Evolutionary conservation across 2,797 vertebrate genomes (phyloP).

Genomic region (Parambassis ranga): DNA sequence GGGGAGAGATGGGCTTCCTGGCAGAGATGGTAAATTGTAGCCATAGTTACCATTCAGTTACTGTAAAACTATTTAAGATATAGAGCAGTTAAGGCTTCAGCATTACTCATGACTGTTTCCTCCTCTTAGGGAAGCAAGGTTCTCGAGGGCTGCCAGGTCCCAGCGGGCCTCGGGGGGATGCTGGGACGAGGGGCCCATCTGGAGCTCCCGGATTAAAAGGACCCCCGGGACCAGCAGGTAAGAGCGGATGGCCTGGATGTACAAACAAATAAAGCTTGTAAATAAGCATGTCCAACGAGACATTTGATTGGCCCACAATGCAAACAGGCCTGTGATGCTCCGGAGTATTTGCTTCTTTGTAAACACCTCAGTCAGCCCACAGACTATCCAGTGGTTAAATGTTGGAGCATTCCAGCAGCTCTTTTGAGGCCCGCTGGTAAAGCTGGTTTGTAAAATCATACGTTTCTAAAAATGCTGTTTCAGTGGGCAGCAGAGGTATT

Average conservation of each 20-base stretch:
- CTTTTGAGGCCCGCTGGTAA: conserved; percentile 32
- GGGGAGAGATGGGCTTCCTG: conserved; percentile 77
- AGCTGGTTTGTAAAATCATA: conserved; percentile 23
- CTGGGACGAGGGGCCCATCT: conserved; percentile 77
- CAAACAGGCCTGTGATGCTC: conserved; percentile 11
- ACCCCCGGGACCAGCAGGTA: conserved; percentile 84
- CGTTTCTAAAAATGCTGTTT: conserved; percentile 42
- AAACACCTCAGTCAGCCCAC: conserved; percentile 9
- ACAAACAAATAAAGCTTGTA: conserved; percentile 29
- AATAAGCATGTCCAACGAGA: conserved; percentile 18
- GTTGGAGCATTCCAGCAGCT: conserved; percentile 19
- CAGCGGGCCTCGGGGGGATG: conserved; percentile 83
- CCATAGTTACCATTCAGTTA: conserved; percentile 23
- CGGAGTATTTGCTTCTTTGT: conserved; percentile 51
- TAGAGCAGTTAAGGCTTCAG: conserved; percentile 23
- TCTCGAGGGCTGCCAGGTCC: conserved; percentile 79
- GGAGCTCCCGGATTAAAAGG: conserved; percentile 84
- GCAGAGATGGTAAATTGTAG: conserved; percentile 74
- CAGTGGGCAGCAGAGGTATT: conserved; percentile 43
- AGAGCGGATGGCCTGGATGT: too few species aligned
- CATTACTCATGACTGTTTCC: conserved; percentile 54
- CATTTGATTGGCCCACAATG: conserved; percentile 14
- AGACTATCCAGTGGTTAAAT: conserved; percentile 22
- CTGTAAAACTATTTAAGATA: conserved; percentile 21
- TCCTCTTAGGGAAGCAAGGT: conserved; percentile 78